A percentile compares a stretch with the other conserved stretches of the same genome.
These are phyloP conservation scores for Apis laboriosa DNA, from an alignment of 1,140 invertebrate species.

Conservation along the genomic window DNA sequence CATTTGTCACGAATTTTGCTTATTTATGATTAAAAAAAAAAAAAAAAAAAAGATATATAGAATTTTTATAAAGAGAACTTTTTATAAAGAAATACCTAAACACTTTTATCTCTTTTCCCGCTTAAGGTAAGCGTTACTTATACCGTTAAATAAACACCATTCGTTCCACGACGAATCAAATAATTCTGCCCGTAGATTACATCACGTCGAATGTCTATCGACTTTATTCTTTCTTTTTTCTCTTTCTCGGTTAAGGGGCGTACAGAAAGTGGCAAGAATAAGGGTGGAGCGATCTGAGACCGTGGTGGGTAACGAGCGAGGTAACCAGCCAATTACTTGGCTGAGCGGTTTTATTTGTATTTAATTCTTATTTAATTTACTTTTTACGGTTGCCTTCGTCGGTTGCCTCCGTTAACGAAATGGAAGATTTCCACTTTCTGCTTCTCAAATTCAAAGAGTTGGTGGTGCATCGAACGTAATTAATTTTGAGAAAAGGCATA, in stretches of 20 bases:
- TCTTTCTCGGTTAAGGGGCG: slow-evolving; percentile 52
- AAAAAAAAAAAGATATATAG: too few species aligned
- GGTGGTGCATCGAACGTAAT: slow-evolving; percentile 21
- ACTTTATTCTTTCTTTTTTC: slow-evolving; percentile 68
- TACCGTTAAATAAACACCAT: slow-evolving; percentile 20
- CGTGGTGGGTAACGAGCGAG: slow-evolving; percentile 61
- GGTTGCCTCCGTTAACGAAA: slow-evolving; percentile 71
- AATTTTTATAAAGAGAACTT: too few species aligned
- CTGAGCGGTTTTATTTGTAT: slow-evolving; percentile 80
- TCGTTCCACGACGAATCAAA: slow-evolving; percentile 28
- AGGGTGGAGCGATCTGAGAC: slow-evolving; percentile 55
- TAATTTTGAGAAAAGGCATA: slow-evolving; percentile 10
- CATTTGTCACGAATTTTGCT: too few species aligned
- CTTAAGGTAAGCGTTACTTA: background rate
- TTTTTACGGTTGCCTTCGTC: slow-evolving; percentile 74
- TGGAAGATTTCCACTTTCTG: slow-evolving; percentile 63
- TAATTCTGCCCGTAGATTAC: slow-evolving; percentile 73
- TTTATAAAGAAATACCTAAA: background rate
- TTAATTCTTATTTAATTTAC: slow-evolving; percentile 82
- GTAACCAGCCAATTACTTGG: slow-evolving; percentile 79
- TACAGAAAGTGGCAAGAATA: slow-evolving; percentile 28
- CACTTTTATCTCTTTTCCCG: background rate
- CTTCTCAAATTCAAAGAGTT: slow-evolving; percentile 54
- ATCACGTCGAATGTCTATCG: slow-evolving; percentile 70
- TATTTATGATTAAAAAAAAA: too few species aligned